Evolutionary conservation across 1,140 invertebrate species (phyloP), one percentile per base, ranked within the genome.

Genomic region (Antheraea pernyi): DNA sequence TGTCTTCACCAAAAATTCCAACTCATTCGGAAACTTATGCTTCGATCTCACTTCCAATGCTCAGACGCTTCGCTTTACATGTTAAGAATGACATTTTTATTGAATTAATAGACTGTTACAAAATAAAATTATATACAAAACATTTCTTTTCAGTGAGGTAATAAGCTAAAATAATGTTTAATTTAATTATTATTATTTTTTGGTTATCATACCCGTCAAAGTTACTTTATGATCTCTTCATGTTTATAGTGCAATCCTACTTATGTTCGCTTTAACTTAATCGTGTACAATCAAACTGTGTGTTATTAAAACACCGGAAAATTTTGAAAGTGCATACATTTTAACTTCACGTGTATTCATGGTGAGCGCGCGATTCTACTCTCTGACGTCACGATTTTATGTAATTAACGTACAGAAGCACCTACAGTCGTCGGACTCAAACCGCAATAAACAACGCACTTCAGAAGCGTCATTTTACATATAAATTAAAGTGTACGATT

Each of bases 351-450:
- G 67, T 80, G 74, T 74, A 53, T 53, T 75, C 72, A 75, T 74
- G 76, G 68, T 70, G 70, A 77, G 75, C 68, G 71, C 69, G 72
- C 72, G 75, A 80, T 83, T 73, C 75, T 86, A 84, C 79, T 79
- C 30, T 61, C 80, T 80, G 85, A 86, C 80, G 82, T 84, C 80
- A 86, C 81, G 84, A 84, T 89, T 87, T 85, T 80, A 84, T 80
- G 78, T 86, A 87, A 89, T 89, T 89, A 87, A 80, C 83, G 76
- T 76, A 64, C 74, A 65, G 69, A 30, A 59, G 65, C 67, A 68
- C 66, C 61, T 65, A 65, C 13, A 39, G 59, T 59, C 70, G 30
- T 67, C 16, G 30, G 46, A 53, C 46, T 53, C 13, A 13, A 53
- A 63, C 61, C 61, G 36, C 61, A 63, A 16, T 63, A 37, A n/a